A percentile compares a stretch with the other conserved stretches of the same genome.
Evolutionary conservation across 2,113 vertebrate species (phyloP).

Genomic region (Taxidea taxus): DNA sequence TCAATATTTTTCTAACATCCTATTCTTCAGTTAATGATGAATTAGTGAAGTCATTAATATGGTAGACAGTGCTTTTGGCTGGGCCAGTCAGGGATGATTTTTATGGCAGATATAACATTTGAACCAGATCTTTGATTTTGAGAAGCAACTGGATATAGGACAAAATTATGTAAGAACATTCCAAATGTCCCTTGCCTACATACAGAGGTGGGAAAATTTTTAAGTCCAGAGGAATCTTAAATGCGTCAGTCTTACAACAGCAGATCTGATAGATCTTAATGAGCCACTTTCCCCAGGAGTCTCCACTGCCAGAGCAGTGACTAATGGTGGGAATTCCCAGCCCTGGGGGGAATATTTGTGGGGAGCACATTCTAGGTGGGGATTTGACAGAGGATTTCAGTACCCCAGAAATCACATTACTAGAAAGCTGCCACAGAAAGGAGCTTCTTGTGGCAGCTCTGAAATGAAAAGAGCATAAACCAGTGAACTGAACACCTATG

Average conservation of each 20-base stretch:
- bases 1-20: background rate
- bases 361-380: background rate
- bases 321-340: background rate
- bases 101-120: background rate
- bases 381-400: background rate
- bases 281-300: background rate
- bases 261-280: background rate
- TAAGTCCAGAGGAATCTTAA: background rate
- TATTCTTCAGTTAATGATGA: background rate
- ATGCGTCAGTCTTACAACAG: background rate
- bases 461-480: background rate
- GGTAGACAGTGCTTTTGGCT: background rate
- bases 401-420: background rate
- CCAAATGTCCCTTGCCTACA: background rate
- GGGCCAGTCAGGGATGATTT: background rate
- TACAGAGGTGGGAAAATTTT: background rate
- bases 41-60: background rate
- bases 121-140: background rate
- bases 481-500: background rate
- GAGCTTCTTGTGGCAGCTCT: background rate
- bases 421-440: background rate
- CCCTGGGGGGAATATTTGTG: background rate
- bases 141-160: background rate
- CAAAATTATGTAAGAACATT: background rate
- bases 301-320: background rate